Conservation (phyloP, 1,140 invertebrate species). For the Mactra quadrangularis region DNA sequence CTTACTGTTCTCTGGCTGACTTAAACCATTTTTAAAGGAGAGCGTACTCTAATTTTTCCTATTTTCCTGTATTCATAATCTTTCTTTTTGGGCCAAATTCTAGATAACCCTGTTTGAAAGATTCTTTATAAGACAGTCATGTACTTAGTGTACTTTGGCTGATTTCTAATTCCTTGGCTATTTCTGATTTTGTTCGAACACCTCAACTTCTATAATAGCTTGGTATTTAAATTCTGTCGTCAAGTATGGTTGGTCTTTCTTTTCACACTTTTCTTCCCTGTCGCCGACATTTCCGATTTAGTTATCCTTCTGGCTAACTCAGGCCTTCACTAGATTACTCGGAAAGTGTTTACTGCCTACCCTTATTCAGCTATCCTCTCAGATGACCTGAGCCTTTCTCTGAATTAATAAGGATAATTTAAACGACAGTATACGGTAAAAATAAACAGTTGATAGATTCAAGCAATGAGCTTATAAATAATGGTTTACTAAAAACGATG, state of each 20-base stretch:
- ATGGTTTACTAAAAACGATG: too few species aligned
- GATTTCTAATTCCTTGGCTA: constrained; percentile 6
- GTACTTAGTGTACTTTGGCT: constrained; percentile 27
- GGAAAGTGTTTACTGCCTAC: too few species aligned
- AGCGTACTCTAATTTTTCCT: constrained; percentile 19
- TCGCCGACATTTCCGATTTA: neutral
- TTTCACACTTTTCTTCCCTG: neutral
- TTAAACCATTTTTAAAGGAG: neutral
- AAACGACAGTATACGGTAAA: too few species aligned
- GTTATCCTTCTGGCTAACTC: too few species aligned
- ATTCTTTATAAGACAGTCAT: constrained; percentile 19
- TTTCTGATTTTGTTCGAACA: constrained; percentile 8
- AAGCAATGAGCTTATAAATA: too few species aligned
- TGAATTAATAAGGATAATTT: too few species aligned
- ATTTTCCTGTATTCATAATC: constrained; percentile 9
- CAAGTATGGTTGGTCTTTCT: neutral
- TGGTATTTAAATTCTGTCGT: constrained; percentile 17
- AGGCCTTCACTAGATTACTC: too few species aligned
- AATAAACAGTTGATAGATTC: too few species aligned
- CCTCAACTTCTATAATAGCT: constrained; percentile 30
- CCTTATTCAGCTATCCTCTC: too few species aligned
- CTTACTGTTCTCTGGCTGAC: neutral
- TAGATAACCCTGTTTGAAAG: constrained; percentile 12
- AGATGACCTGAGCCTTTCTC: too few species aligned
- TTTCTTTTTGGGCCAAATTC: constrained; percentile 24